These are phyloP conservation scores for Drosophila imparisetae DNA, from an alignment of 2,888 invertebrate genomes.

Conservation along the genomic window DNA sequence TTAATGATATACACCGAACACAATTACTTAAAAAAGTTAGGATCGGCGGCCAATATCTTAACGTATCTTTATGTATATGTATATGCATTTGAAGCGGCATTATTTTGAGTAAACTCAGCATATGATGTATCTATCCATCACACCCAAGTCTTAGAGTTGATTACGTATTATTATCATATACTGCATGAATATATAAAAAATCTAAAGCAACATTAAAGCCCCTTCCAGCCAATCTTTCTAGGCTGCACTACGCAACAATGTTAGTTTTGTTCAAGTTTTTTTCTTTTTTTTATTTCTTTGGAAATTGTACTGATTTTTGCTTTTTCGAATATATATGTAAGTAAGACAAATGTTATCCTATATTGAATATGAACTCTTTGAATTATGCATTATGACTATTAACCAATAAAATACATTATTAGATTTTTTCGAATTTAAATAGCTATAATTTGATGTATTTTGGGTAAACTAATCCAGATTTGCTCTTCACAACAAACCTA, in stretches of 20 bases:
- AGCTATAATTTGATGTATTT: not conserved
- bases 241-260: constrained; percentile 54
- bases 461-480: not conserved
- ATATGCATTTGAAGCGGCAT: constrained; percentile 34
- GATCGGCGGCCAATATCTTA: constrained; percentile 25
- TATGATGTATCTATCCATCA: constrained; percentile 3
- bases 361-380: constrained; percentile 56
- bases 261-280: constrained; percentile 42
- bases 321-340: constrained; percentile 24
- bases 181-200: constrained; percentile 3
- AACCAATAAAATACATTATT: constrained; percentile 62
- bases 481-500: not conserved
- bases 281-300: constrained; percentile 38
- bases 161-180: constrained; percentile 7
- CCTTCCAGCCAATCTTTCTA: constrained; percentile 22
- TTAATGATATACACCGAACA: constrained; percentile 21
- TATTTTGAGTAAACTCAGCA: constrained; percentile 12
- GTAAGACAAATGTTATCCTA: constrained; percentile 57
- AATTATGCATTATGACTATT: constrained; percentile 56
- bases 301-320: constrained; percentile 56
- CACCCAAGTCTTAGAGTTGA: constrained; percentile 15
- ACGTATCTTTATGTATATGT: constrained; percentile 5
- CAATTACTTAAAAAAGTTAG: constrained; percentile 22
- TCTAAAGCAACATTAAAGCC: not conserved
- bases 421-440: constrained; percentile 48